Conservation (phyloP, 1,140 invertebrate species). For the Atopsyche davidsoni region DNA sequence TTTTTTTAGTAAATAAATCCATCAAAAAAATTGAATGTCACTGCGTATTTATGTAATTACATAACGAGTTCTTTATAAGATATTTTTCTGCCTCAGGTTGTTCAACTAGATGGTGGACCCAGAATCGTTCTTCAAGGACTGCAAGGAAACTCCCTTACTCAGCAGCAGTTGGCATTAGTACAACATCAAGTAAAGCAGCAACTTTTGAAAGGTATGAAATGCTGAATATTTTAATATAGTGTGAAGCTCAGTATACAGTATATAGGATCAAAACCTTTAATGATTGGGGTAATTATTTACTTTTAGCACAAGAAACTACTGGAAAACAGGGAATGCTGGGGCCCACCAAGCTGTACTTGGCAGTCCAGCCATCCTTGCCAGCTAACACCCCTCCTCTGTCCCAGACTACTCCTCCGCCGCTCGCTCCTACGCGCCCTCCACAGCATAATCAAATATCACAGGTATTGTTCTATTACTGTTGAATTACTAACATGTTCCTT, state of each 20-base stretch:
- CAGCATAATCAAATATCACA: constrained; percentile 33
- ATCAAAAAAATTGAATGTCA: neutral
- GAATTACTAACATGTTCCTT: constrained; percentile 1
- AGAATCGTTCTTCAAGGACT: constrained; percentile 78
- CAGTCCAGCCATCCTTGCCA: constrained; percentile 59
- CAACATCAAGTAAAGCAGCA: constrained; percentile 86
- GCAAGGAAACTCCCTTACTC: constrained; percentile 72
- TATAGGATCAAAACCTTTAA: neutral
- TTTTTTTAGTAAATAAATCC: constrained; percentile 5
- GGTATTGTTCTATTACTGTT: constrained; percentile 30
- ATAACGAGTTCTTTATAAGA: neutral
- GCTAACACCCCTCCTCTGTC: constrained; percentile 33
- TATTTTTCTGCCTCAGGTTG: constrained; percentile 50
- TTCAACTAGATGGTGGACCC: constrained; percentile 75
- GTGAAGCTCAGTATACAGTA: neutral
- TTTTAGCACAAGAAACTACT: constrained; percentile 68
- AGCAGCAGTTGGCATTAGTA: constrained; percentile 69
- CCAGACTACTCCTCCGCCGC: constrained; percentile 44
- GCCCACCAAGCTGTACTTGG: constrained; percentile 77
- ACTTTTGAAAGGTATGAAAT: constrained; percentile 65
- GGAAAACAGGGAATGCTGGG: constrained; percentile 76
- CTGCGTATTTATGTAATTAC: constrained; percentile 6
- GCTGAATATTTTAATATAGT: neutral
- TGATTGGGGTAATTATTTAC: neutral
- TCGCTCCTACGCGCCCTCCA: constrained; percentile 44